phyloP scores from a whole-genome alignment of 1,140 invertebrate genomes.

The Calephelis virginiensis region DNA sequence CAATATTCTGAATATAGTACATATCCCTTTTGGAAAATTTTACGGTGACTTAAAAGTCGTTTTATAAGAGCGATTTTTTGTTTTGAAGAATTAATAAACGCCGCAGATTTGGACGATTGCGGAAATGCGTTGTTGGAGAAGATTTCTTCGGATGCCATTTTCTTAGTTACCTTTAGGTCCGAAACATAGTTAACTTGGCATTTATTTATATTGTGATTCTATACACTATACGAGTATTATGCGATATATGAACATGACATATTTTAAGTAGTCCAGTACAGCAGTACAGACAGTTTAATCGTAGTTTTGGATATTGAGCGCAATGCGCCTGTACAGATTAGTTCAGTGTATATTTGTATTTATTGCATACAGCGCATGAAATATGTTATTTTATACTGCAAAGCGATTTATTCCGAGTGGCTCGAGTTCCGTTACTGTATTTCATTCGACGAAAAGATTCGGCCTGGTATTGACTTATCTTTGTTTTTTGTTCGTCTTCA shows the following conservation, averaged over 20 bases:
- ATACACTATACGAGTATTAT: constrained; percentile 66
- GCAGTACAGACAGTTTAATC: constrained; percentile 54
- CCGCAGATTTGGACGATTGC: constrained; percentile 23
- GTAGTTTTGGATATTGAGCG: constrained; percentile 49
- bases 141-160: constrained; percentile 70
- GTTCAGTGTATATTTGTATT: constrained; percentile 65
- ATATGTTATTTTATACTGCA: constrained; percentile 57
- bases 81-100: constrained; percentile 38
- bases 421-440: constrained; percentile 72
- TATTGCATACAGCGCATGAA: constrained; percentile 53
- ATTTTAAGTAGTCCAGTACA: constrained; percentile 56
- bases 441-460: constrained; percentile 59
- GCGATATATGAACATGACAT: constrained; percentile 64
- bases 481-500: constrained; percentile 28
- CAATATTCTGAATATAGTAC: constrained; percentile 65
- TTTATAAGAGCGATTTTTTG: constrained; percentile 33
- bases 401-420: constrained; percentile 70
- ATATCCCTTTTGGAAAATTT: constrained; percentile 61
- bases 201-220: constrained; percentile 74
- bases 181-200: constrained; percentile 73
- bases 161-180: constrained; percentile 75
- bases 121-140: constrained; percentile 25
- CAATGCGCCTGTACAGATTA: constrained; percentile 60
- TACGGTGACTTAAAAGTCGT: constrained; percentile 38
- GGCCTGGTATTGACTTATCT: constrained; percentile 42